A percentile compares a stretch with the other conserved stretches of the same genome.
phyloP scores from a whole-genome alignment of 2,888 invertebrate species.

The Meganola albula region DNA sequence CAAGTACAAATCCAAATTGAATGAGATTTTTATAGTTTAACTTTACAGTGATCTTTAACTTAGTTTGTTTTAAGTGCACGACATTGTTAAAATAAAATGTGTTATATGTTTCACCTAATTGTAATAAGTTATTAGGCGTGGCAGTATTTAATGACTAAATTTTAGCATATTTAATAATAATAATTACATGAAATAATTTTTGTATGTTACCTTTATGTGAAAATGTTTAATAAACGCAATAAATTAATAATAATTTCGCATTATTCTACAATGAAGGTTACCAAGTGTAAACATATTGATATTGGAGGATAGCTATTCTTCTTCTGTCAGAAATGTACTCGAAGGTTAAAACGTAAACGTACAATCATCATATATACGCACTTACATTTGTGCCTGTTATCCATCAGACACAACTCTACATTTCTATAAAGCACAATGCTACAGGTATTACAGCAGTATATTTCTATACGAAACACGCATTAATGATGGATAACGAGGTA shows the following conservation, averaged over 20 bases:
- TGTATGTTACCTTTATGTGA: constrained; percentile 76
- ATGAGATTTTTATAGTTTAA: constrained; percentile 75
- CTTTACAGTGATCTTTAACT: constrained; percentile 73
- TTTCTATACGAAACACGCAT: constrained; percentile 2
- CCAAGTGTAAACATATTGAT: too few relatives aligned
- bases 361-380: constrained; percentile 38
- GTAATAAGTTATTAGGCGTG: constrained; percentile 72
- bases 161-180: constrained; percentile 63
- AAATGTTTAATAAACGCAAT: constrained; percentile 75
- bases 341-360: constrained; percentile 14
- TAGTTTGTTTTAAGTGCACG: constrained; percentile 73
- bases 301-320: too few relatives aligned
- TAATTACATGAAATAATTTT: constrained; percentile 65
- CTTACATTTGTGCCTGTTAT: constrained; percentile 43
- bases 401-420: constrained; percentile 34
- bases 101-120: constrained; percentile 75
- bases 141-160: constrained; percentile 68
- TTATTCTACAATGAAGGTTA: constrained; percentile 48
- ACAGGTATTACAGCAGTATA: too few relatives aligned
- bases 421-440: constrained; percentile 6
- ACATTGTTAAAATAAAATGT: constrained; percentile 72
- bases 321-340: constrained; percentile 16
- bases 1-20: constrained; percentile 77
- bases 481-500: constrained; percentile 42
- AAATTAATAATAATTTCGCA: constrained; percentile 68